Evolutionary conservation across 1,140 invertebrate genomes (phyloP).

Genomic region (Tigriopus japonicus): DNA sequence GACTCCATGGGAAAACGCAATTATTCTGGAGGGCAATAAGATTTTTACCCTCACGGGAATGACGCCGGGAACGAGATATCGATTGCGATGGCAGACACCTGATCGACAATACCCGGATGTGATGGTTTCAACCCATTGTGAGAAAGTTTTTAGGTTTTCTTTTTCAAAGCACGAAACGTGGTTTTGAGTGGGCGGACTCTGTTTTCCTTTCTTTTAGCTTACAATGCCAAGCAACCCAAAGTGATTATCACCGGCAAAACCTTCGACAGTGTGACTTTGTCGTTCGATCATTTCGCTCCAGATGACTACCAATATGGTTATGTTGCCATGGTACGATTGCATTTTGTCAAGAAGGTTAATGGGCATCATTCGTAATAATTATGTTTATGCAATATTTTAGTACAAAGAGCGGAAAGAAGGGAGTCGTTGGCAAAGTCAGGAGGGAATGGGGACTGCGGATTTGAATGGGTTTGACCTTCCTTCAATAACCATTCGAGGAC

Average conservation of each 20-base stretch:
- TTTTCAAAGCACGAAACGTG: no score
- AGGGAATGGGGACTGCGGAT: background rate
- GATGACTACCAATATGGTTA: constrained; percentile 20
- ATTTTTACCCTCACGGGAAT: constrained; percentile 11
- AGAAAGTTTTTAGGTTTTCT: background rate
- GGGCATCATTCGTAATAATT: background rate
- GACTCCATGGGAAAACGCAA: constrained; percentile 12
- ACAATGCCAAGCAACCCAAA: constrained; percentile 19
- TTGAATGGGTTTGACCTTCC: background rate
- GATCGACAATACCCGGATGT: constrained; percentile 12
- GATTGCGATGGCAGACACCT: constrained; percentile 5
- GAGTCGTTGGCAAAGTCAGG: background rate
- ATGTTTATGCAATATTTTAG: background rate
- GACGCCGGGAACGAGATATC: background rate
- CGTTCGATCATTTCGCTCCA: constrained; percentile 26
- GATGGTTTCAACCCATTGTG: constrained; percentile 1
- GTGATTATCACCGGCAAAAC: constrained; percentile 22
- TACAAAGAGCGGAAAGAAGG: constrained; percentile 16
- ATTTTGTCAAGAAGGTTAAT: background rate
- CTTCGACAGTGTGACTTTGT: constrained; percentile 22
- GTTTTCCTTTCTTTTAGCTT: background rate
- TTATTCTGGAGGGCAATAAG: constrained; percentile 12
- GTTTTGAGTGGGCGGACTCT: background rate
- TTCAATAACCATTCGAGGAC: background rate
- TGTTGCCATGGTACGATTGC: constrained; percentile 12